Conservation (phyloP, 2,797 vertebrate genomes). For the Nothura maculosa region DNA sequence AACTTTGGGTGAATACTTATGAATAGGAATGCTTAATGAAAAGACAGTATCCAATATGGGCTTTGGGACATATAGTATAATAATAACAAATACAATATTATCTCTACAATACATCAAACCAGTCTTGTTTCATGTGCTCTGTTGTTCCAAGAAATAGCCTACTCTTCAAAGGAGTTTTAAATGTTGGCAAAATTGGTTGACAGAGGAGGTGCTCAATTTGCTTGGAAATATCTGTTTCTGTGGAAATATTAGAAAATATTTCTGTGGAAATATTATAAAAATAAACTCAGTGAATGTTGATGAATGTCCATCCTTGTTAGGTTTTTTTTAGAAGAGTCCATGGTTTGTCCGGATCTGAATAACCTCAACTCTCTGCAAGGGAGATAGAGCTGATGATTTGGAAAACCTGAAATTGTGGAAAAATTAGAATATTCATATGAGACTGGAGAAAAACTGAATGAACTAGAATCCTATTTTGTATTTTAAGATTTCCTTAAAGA, state of each 20-base stretch:
- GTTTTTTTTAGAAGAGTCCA: not conserved
- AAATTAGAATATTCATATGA: not conserved
- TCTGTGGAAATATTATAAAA: not conserved
- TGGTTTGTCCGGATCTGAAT: not conserved
- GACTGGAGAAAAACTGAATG: not conserved
- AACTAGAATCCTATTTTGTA: too few relatives aligned
- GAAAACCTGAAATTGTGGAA: not conserved
- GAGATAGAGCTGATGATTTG: not conserved
- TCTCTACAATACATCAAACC: not conserved
- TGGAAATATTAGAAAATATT: too few relatives aligned
- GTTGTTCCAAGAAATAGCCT: not conserved
- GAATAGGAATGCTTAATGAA: not conserved
- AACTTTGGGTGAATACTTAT: not conserved
- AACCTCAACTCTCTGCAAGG: not conserved
- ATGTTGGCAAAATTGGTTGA: not conserved
- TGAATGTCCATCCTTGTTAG: not conserved
- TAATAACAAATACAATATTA: not conserved
- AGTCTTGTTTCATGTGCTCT: not conserved
- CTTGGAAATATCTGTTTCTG: too few relatives aligned
- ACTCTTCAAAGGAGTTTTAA: not conserved
- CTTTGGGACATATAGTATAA: not conserved
- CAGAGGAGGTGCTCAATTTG: not conserved
- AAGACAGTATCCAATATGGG: rapidly evolving
- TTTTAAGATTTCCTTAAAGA: not conserved
- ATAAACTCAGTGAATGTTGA: not conserved